Percentiles rank a stretch among this genome's conserved stretches.
These are phyloP conservation scores for Samia ricini DNA, from an alignment of 1,140 invertebrate genomes.

Conservation along the genomic window DNA sequence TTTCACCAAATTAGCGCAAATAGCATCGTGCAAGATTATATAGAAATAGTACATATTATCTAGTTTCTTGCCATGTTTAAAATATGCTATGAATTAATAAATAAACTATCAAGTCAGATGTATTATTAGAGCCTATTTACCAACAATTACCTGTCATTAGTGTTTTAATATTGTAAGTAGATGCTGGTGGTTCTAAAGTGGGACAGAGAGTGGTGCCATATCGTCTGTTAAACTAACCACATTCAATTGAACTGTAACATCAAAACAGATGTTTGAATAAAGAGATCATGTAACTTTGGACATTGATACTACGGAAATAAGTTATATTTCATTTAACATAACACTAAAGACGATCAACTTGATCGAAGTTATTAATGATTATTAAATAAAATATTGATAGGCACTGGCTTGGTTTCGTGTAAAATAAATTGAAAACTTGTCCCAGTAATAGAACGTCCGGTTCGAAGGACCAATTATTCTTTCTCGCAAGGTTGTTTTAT, in stretches of 20 bases:
- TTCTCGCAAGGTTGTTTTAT: conserved; percentile 12
- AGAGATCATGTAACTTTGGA: neutral
- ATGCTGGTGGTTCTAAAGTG: neutral
- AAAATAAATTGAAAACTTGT: neutral
- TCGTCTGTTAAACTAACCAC: neutral
- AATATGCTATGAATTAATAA: no score
- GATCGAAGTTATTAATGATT: neutral
- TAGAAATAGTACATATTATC: no score
- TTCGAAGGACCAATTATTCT: conserved; percentile 37
- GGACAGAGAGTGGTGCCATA: neutral
- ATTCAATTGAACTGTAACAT: neutral
- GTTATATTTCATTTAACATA: no score
- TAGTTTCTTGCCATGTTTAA: no score
- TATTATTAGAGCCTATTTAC: neutral
- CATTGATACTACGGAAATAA: neutral
- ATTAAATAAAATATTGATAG: neutral
- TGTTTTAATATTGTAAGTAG: neutral
- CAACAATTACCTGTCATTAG: neutral
- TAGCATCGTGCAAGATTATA: no score
- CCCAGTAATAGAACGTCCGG: conserved; percentile 11
- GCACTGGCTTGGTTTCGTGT: neutral
- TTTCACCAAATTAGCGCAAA: no score
- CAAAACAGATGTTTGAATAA: neutral
- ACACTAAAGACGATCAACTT: neutral
- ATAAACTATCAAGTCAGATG: no score